These are phyloP conservation scores for Drosophila azteca DNA, from an alignment of 1,140 invertebrate genomes.

Conservation along the genomic window DNA sequence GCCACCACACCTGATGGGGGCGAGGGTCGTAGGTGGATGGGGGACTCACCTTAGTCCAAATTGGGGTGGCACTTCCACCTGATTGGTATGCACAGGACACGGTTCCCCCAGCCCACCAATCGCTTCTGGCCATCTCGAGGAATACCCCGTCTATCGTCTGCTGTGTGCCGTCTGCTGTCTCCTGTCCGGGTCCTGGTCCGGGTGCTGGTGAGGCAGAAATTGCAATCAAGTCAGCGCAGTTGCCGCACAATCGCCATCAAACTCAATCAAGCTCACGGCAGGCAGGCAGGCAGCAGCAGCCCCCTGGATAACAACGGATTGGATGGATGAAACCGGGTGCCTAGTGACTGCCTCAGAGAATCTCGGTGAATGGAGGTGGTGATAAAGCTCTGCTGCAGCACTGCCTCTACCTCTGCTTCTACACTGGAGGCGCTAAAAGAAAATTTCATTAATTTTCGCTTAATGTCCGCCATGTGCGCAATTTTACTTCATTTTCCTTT, in stretches of 20 bases:
- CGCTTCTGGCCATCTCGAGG: slow-evolving; percentile 16
- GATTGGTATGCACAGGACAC: slow-evolving; percentile 58
- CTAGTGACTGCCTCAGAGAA: neutral
- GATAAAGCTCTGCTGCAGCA: slow-evolving; percentile 33
- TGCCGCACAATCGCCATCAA: slow-evolving; percentile 71
- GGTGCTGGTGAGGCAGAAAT: slow-evolving; percentile 44
- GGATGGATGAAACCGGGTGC: slow-evolving; percentile 52
- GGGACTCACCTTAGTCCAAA: slow-evolving; percentile 8
- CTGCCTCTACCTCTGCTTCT: slow-evolving; percentile 26
- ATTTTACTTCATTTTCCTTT: slow-evolving; percentile 59
- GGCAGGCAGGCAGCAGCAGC: slow-evolving; percentile 33
- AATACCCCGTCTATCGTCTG: too few relatives aligned
- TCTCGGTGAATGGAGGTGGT: slow-evolving; percentile 12
- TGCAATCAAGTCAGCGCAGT: slow-evolving; percentile 72
- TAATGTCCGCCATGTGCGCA: slow-evolving; percentile 76
- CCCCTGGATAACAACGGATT: slow-evolving; percentile 66
- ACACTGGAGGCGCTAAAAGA: slow-evolving; percentile 36
- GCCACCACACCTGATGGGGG: slow-evolving; percentile 23
- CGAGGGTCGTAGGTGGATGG: slow-evolving; percentile 14
- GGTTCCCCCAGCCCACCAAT: neutral
- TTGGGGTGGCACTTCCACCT: slow-evolving; percentile 13
- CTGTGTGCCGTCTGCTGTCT: too few relatives aligned
- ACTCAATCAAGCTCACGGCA: slow-evolving; percentile 75
- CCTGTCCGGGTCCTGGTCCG: slow-evolving; percentile 13
- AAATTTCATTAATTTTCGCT: slow-evolving; percentile 79